Evolutionary conservation across 1,140 invertebrate genomes (phyloP), one percentile per base, ranked within the genome.

Genomic region (Drosophila nikananu): DNA sequence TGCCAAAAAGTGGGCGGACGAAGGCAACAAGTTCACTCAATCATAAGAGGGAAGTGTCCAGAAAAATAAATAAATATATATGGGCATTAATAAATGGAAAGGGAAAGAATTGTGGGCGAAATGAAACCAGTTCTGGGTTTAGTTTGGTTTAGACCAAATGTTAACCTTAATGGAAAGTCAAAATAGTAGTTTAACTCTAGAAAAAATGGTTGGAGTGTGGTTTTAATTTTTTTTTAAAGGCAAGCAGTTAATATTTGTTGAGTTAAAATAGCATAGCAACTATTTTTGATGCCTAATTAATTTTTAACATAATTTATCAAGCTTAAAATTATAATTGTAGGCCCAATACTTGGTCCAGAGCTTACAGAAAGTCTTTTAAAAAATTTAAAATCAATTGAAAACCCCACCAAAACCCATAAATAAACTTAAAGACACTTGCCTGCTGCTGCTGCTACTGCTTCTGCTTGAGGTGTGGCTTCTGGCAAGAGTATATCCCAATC

Each of bases 11-110:
- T 15, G 4, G 7, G 21, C 17, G 49, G 49, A 35, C 25, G 7
- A 0, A 25, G 54, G 42, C 70, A 73, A 60, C 70, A 73, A 52
- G 66, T 73, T 51, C 44, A 58, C 42, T 71, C n/a, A 35, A 59
- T 48, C 51, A 59, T 41, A 48, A 51, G 5, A 27, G 19, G 19
- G 0, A 55, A 37, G 21, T 55, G 9, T 9, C 15, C 15, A 30
- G 25, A 37, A 70, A 42, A 19, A 25, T 5, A 3, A 27, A n/a
- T n/a, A n/a, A n/a, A 27, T 27, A 5, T 27, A 27, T 27, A 41
- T 62, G 25, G 12, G 12, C 15, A 41, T 10, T 17, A 25, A 17
- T 49, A 19, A 41, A 37, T 37, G 13, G 32, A 35, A 7, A 12
- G 0, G 1, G 17, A 64, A 23, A n/a, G 35, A 30, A 41, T 64